Evolutionary conservation across 2,797 vertebrate species (phyloP).

Genomic region (Triplophysa bombifrons): DNA sequence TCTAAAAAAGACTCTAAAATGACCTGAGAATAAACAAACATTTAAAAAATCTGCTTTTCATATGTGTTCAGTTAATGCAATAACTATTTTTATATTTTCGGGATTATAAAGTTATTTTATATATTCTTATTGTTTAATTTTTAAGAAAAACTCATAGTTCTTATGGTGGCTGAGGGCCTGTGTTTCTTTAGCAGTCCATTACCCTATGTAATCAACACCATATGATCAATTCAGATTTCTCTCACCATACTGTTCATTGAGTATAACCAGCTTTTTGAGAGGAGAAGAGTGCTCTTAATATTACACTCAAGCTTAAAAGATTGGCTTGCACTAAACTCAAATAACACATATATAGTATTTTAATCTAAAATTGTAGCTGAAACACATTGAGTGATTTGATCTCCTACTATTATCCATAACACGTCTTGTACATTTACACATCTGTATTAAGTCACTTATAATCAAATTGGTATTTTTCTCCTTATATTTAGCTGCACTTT

Average conservation of each 20-base stretch:
- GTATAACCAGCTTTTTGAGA: background rate
- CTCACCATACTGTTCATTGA: background rate
- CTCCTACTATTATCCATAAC: background rate
- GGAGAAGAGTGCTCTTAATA: background rate
- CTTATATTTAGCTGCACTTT: background rate
- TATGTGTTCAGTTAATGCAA: too few relatives aligned
- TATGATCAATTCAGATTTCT: background rate
- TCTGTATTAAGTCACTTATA: background rate
- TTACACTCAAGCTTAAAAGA: background rate
- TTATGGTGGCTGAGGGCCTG: background rate
- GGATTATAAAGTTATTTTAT: too few relatives aligned
- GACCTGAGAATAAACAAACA: too few relatives aligned
- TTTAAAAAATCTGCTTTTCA: too few relatives aligned
- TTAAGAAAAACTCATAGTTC: background rate
- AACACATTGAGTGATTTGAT: background rate
- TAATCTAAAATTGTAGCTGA: background rate
- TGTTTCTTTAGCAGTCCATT: background rate
- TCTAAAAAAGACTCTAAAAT: too few relatives aligned
- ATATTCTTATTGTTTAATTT: background rate
- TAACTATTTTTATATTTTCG: too few relatives aligned
- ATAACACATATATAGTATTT: background rate
- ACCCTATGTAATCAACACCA: background rate
- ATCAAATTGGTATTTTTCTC: background rate
- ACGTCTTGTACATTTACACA: background rate
- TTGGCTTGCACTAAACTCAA: background rate